Base-by-base conservation (phyloP, 1,140 invertebrate genomes). In the Drosophila kanapiae region DNA sequence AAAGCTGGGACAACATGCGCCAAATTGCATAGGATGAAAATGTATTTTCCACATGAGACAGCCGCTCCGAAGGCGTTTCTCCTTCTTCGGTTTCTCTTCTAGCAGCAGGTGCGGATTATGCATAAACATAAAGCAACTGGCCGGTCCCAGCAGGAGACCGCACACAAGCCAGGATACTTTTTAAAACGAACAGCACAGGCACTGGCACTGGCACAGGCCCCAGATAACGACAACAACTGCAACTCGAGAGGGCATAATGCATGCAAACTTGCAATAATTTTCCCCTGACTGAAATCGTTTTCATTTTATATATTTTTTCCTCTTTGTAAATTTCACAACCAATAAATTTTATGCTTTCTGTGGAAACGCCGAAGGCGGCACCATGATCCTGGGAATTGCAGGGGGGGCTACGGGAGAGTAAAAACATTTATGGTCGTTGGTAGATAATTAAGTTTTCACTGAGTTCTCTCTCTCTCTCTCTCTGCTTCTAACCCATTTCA, bases 201-300 rank as follows among this genome's bases (percentile, higher is more conserved):
- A 13, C 51, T 14, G 33, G 0, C 53, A 54, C 51, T 35, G 49
- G 10, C 49, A 38, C 37, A 37, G n/a, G 18, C 11, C 14, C 29
- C 47, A 27, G 40, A 51, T 29, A 63, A 7, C 13, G 23, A n/a
- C 47, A 49, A 45, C 61, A 23, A 79, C 11, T 49, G 61, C 57
- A 63, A 54, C 49, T 49, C 47, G 43, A 57, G 62, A 33, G 62
- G 65, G 42, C 68, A 83, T 88, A 87, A 87, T 87, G 84, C 84
- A 87, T 90, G 84, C 85, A 88, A 87, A 87, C 68, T 84, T 87
- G 84, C 76, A 72, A 87, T 88, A 84, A 88, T 84, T 87, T 87
- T 82, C 27, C 69, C 75, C 61, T 49, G 64, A 48, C 80, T 47
- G 67, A 80, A 79, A 70, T 74, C 75, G 57, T 83, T 78, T 78